These are phyloP conservation scores for Oligia strigilis DNA, from an alignment of 2,888 invertebrate species.

Conservation along the genomic window DNA sequence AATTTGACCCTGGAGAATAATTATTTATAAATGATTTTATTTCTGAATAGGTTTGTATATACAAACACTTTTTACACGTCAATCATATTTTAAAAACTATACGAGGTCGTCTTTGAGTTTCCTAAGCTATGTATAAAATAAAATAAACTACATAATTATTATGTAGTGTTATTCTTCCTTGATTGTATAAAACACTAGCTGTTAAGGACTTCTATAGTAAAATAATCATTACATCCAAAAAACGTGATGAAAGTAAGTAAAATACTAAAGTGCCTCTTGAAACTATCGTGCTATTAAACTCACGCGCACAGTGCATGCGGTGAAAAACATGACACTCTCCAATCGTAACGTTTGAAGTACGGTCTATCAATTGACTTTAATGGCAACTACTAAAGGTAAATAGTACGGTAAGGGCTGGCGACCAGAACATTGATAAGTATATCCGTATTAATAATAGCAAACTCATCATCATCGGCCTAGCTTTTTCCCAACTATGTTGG, in stretches of 20 bases:
- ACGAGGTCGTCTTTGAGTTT: too few species aligned
- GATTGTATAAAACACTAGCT: neutral
- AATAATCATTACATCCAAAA: neutral
- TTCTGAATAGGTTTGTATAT: too few species aligned
- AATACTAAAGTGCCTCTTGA: conserved; percentile 11
- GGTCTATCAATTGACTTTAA: conserved; percentile 11
- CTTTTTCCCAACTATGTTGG: too few species aligned
- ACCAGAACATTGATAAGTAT: conserved; percentile 6
- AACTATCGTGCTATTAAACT: too few species aligned
- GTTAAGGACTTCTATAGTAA: neutral
- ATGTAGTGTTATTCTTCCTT: neutral
- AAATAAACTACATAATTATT: too few species aligned
- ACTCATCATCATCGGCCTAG: neutral
- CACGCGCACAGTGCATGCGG: conserved; percentile 31
- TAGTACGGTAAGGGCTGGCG: neutral
- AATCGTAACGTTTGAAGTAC: neutral
- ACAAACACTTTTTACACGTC: too few species aligned
- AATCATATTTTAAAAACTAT: too few species aligned
- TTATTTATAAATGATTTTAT: too few species aligned
- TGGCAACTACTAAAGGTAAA: neutral
- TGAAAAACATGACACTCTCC: conserved; percentile 41
- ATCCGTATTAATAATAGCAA: neutral
- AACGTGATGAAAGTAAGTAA: neutral
- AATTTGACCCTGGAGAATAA: neutral
- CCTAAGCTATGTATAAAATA: too few species aligned